phyloP scores from a whole-genome alignment of 2,888 invertebrate species.

The Baronia brevicornis region DNA sequence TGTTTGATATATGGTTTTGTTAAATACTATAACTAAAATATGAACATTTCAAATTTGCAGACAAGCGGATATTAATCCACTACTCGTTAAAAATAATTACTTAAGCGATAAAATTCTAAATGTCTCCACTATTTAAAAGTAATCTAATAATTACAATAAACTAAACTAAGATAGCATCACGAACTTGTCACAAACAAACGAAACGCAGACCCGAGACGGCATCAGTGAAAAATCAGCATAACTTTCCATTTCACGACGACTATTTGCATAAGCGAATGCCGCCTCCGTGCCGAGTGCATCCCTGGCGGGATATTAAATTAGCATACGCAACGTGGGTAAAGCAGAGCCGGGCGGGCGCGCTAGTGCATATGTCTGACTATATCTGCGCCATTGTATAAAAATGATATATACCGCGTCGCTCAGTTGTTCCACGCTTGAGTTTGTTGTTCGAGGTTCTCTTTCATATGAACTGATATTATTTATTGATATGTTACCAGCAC shows the following conservation, averaged over 20 bases:
- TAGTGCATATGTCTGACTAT: constrained; percentile 22
- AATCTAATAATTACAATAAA: constrained; percentile 16
- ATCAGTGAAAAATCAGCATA: constrained; percentile 35
- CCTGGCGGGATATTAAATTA: constrained; percentile 23
- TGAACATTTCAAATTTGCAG: too few relatives aligned
- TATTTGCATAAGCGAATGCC: constrained; percentile 36
- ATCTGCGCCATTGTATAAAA: constrained; percentile 12
- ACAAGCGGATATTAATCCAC: too few relatives aligned
- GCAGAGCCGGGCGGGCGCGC: constrained; percentile 21
- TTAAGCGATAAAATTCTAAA: too few relatives aligned
- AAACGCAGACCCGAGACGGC: constrained; percentile 26
- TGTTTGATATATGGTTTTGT: too few relatives aligned
- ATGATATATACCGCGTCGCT: constrained; percentile 12
- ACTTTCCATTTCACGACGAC: constrained; percentile 32
- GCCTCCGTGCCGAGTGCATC: constrained; percentile 31
- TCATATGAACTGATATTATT: too few relatives aligned
- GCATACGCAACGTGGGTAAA: constrained; percentile 31
- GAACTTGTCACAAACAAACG: constrained; percentile 21
- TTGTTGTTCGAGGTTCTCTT: too few relatives aligned
- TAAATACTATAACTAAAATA: too few relatives aligned
- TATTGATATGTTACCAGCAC: too few relatives aligned
- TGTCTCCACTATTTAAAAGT: constrained; percentile 21
- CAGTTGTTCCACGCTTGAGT: constrained; percentile 4
- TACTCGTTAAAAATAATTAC: too few relatives aligned
- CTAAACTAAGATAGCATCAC: constrained; percentile 2